phyloP scores from a whole-genome alignment of 1,140 invertebrate species.

The Drosophila rhopaloa region DNA sequence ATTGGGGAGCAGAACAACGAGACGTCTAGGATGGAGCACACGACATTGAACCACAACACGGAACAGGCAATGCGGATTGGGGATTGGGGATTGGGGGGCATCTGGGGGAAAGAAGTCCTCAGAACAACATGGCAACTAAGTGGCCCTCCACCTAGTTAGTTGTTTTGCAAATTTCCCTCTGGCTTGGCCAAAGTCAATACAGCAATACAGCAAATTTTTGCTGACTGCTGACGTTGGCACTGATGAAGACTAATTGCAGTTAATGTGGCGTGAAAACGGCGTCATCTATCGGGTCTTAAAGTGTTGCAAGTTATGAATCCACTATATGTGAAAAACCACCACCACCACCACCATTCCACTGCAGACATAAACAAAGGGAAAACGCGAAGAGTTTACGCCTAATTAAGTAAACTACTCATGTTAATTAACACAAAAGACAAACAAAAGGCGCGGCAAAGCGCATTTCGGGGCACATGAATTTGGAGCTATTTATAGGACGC shows the following conservation, averaged over 20 bases:
- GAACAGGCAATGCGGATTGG: constrained; percentile 19
- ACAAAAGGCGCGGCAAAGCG: constrained; percentile 49
- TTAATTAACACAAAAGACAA: constrained; percentile 79
- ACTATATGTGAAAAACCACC: constrained; percentile 10
- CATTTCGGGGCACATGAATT: constrained; percentile 37
- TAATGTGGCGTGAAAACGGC: constrained; percentile 70
- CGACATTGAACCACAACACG: constrained; percentile 70
- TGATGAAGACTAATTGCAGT: constrained; percentile 81
- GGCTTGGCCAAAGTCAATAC: constrained; percentile 48
- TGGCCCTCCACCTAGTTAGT: constrained; percentile 66
- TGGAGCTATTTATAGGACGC: constrained; percentile 60
- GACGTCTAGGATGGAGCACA: constrained; percentile 41
- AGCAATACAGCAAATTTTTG: constrained; percentile 44
- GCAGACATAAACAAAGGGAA: constrained; percentile 66
- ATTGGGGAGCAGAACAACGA: constrained; percentile 50
- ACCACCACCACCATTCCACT: constrained; percentile 15
- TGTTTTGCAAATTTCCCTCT: constrained; percentile 48
- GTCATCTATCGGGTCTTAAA: constrained; percentile 55
- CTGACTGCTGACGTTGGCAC: constrained; percentile 59
- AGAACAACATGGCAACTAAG: constrained; percentile 74
- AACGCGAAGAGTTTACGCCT: constrained; percentile 57
- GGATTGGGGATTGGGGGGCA: background rate
- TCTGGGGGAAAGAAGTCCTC: background rate
- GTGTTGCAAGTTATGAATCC: constrained; percentile 15
- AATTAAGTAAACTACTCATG: constrained; percentile 80